Base-by-base conservation (phyloP, 2,888 invertebrate species). In the Drosophila neonasuta region DNA sequence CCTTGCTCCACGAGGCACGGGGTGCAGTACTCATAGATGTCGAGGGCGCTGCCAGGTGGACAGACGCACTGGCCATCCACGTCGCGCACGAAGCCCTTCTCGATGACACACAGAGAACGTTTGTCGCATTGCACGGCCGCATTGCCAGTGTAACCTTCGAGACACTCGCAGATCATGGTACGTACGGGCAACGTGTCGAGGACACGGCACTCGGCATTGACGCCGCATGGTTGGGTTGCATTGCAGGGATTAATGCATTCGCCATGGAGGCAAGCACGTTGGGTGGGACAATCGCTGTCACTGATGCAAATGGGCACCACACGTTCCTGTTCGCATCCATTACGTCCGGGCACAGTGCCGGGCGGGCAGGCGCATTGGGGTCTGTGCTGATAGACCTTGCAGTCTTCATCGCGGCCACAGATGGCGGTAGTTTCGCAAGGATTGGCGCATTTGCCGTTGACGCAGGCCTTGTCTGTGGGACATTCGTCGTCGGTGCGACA, bases 121-220 rank as follows among this genome's bases (percentile, higher is more conserved):
- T 93, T 94, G 80, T 95, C 95, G 88, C 97, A 97, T 87, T 95
- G 94, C 9, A 95, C 92, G 8, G 96, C 94, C 17, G 97, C 97
- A 89, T 97, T 96, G 89, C 97, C 97, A 90, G 94, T 94, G 89
- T 95, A 97, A 68, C 97, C 97, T 36, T 95, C 95, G 46, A 95
- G 89, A 89, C 97, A 97, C 90, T 96, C 95, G 88, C 97, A 97
- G 69, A 96, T 94, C 95, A 97, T 96, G 8, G 97, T 97, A 88
- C 96, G 93, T 0, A 97, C 95, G 9, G 97, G 96, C 52, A 94
- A 92, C 0, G 97, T 96, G 87, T 97, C 95, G 34, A 96, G 91
- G 2, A 96, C 95, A 68, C 93, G 94, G 88, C 97, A 97, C 64
- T 94, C 92, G 0, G 96, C 95, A 87, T 96, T 96, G 1, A 93